Base-by-base conservation (phyloP, 2,888 invertebrate genomes). In the Nephrotoma flavescens region DNA sequence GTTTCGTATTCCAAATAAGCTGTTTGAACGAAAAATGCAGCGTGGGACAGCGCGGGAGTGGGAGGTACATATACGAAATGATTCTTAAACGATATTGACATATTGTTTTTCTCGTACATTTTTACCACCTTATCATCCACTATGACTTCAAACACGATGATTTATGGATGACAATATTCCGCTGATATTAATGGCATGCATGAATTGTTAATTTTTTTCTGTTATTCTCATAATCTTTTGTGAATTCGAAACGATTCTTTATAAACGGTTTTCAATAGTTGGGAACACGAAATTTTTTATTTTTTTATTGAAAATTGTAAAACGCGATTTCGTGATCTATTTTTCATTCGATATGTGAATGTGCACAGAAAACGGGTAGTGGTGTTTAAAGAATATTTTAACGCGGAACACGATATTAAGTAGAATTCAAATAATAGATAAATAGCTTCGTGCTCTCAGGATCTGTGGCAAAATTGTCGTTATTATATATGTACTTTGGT, bases 81-180 rank as follows among this genome's bases (percentile, higher is more conserved):
- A 71, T 71, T 71, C 31, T 11, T 4, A 31, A 71, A 71, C 31
- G 71, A 31, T 71, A 71, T 71, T 71, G 71, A 71, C 71, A 71
- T 71, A 71, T 71, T 71, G 31, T 71, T 71, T 52, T 71, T 71
- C 71, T 9, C 71, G 71, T 71, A 31, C 31, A 71, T 71, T 71
- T 71, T 71, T 12, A 71, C 71, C 71, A 71, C 31, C 71, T 71
- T 31, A 31, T 31, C 71, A 31, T 71, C 71, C 31, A 71, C 7
- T 71, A 31, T 71, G 42, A 84, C 84, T 84, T 84, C 6, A 84
- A n/a, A 31, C 84, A 84, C 12, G 42, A 84, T 84, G 84, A 84
- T 84, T 84, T 84, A 84, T 84, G 84, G 84, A 84, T 84, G 84
- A 84, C 84, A 84, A 84, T 42, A n/a, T 42, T 84, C 84, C n/a